A percentile compares a stretch with the other conserved stretches of the same genome.
phyloP scores from a whole-genome alignment of 2,113 vertebrate genomes.

The Procavia capensis region DNA sequence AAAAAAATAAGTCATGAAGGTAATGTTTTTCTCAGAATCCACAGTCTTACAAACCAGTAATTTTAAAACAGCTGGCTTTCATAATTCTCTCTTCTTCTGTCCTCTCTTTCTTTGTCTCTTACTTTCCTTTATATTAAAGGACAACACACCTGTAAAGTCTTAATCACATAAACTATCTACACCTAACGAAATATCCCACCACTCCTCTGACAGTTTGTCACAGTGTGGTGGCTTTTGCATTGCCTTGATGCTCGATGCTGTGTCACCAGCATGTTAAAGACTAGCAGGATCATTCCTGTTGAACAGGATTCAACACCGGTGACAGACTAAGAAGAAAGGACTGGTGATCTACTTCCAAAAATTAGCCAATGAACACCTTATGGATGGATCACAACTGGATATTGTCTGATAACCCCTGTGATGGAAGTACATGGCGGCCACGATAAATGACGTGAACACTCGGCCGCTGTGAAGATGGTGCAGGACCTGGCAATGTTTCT shows the following conservation, averaged over 20 bases:
- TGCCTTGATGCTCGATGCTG: neutral
- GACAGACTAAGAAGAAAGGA: neutral
- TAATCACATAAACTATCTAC: neutral
- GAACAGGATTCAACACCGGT: neutral
- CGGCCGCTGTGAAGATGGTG: neutral
- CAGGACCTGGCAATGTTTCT: neutral
- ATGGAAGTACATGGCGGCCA: neutral
- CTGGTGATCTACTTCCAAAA: neutral
- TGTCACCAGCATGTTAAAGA: neutral
- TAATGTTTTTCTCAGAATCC: neutral
- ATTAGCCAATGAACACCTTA: neutral
- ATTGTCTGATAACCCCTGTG: neutral
- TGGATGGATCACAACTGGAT: neutral
- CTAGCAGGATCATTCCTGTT: neutral
- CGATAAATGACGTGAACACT: neutral
- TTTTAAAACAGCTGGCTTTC: constrained; percentile 10
- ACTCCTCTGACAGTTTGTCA: neutral
- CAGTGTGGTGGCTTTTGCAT: neutral
- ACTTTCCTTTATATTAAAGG: neutral
- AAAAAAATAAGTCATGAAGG: neutral
- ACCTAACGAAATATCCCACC: neutral
- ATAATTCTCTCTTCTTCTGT: neutral
- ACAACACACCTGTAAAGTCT: neutral
- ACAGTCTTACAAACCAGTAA: neutral
- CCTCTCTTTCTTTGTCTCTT: neutral